A percentile compares a stretch with the other conserved stretches of the same genome.
These are phyloP conservation scores for Phortica magna DNA, from an alignment of 2,888 invertebrate species.

Conservation along the genomic window DNA sequence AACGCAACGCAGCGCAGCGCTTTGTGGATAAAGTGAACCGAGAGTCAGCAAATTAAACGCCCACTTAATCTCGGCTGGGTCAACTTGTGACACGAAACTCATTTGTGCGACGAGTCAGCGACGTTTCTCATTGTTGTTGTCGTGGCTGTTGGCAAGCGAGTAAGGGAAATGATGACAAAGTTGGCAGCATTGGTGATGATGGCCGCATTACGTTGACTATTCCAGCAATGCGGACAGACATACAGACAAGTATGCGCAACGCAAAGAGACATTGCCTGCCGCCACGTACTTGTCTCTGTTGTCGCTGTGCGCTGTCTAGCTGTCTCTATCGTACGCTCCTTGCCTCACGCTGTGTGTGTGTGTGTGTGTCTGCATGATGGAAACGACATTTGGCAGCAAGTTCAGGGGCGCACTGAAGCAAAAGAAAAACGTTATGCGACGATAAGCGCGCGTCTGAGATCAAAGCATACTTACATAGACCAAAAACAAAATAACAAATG, in stretches of 20 bases:
- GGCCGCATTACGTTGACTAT: conserved; percentile 1
- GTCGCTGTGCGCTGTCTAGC: too few relatives aligned
- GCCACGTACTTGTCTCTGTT: not conserved
- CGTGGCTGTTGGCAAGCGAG: not conserved
- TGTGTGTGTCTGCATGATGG: not conserved
- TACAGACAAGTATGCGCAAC: too few relatives aligned
- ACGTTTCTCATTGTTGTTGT: not conserved
- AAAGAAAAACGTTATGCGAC: conserved; percentile 51
- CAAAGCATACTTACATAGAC: conserved; percentile 56
- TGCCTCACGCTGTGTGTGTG: not conserved
- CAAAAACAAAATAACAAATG: not conserved
- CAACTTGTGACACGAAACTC: conserved; percentile 71
- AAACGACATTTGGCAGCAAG: conserved; percentile 39
- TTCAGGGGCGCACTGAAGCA: conserved; percentile 34
- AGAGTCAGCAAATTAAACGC: conserved; percentile 70
- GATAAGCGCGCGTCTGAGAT: conserved; percentile 54
- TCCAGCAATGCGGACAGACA: not conserved
- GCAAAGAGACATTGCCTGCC: not conserved
- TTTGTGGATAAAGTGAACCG: conserved; percentile 49
- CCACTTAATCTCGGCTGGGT: conserved; percentile 69
- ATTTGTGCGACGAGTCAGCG: conserved; percentile 48
- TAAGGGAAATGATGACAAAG: not conserved
- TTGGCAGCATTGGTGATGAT: not conserved
- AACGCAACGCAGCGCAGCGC: not conserved
- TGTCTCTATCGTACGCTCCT: not conserved